A percentile compares a stretch with the other conserved stretches of the same genome.
Conservation (phyloP, 2,797 vertebrate species). For the Brachyalestes nurse region DNA sequence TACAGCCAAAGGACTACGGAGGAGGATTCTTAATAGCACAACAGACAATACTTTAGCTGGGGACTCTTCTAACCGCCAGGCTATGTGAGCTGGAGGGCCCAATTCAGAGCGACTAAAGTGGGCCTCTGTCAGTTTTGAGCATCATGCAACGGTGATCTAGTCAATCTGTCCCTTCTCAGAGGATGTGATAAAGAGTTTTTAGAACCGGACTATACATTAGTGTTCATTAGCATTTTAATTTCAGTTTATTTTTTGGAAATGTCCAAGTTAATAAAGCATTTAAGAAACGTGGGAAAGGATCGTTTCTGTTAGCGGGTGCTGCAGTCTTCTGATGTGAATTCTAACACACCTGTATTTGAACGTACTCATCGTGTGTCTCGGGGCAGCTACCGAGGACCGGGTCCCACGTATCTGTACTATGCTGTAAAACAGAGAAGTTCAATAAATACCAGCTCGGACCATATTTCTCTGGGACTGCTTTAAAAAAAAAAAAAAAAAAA, state of each 20-base stretch:
- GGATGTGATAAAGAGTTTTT: slow-evolving; percentile 19
- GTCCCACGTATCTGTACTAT: not conserved
- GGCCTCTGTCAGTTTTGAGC: slow-evolving; percentile 48
- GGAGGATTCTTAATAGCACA: slow-evolving; percentile 55
- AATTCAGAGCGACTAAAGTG: not conserved
- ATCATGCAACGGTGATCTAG: slow-evolving; percentile 60
- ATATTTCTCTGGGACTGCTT: not conserved
- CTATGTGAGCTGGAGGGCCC: too few relatives aligned
- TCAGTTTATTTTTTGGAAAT: slow-evolving; percentile 45
- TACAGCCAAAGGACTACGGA: slow-evolving; percentile 36
- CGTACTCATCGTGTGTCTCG: too few relatives aligned
- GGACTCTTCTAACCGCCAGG: not conserved
- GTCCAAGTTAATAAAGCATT: slow-evolving; percentile 41
- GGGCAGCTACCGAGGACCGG: too few relatives aligned
- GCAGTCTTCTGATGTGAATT: not conserved
- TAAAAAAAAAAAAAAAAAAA: not conserved
- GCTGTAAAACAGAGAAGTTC: not conserved
- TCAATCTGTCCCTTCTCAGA: slow-evolving; percentile 25
- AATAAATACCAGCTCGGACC: not conserved
- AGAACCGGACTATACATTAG: slow-evolving; percentile 58
- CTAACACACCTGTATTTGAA: too few relatives aligned
- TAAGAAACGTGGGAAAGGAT: too few relatives aligned
- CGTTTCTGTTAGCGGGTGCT: not conserved
- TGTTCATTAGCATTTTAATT: slow-evolving; percentile 37
- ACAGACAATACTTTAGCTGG: slow-evolving; percentile 40